These are phyloP conservation scores for Odontomachus brunneus DNA, from an alignment of 1,140 invertebrate genomes.

Conservation along the genomic window DNA sequence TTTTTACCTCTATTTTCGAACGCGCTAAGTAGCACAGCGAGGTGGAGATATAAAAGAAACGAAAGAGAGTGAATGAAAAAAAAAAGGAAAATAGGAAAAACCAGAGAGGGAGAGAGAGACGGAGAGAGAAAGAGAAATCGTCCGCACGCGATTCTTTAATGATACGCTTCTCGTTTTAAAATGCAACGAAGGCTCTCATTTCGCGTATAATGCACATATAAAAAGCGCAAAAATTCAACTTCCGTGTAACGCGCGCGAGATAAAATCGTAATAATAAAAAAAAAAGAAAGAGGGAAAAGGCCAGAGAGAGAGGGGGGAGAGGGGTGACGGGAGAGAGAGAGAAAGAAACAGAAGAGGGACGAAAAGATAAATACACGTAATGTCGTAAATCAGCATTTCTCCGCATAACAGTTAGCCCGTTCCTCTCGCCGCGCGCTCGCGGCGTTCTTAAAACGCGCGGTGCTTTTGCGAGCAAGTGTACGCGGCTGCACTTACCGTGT, in stretches of 20 bases:
- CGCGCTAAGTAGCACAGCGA: no score
- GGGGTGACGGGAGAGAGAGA: not conserved
- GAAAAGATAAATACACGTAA: no score
- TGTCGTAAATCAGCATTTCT: slow-evolving; percentile 23
- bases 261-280: slow-evolving; percentile 15
- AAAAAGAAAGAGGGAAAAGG: no score
- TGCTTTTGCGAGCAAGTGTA: slow-evolving; percentile 62
- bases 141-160: not conserved
- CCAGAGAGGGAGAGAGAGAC: no score
- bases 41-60: no score
- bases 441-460: slow-evolving; percentile 18
- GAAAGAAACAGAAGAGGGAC: no score
- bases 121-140: not conserved
- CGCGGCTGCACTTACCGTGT: slow-evolving; percentile 31
- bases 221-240: not conserved
- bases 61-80: no score
- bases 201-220: not conserved
- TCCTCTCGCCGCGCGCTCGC: not conserved
- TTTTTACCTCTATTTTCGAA: not conserved
- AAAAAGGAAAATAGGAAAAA: no score
- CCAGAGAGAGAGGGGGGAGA: no score
- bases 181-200: not conserved
- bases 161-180: not conserved
- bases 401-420: not conserved
- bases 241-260: not conserved